Evolutionary conservation across 2,888 invertebrate genomes (phyloP), one percentile per base, ranked within the genome.

Genomic region (Cyclophora albipunctata): DNA sequence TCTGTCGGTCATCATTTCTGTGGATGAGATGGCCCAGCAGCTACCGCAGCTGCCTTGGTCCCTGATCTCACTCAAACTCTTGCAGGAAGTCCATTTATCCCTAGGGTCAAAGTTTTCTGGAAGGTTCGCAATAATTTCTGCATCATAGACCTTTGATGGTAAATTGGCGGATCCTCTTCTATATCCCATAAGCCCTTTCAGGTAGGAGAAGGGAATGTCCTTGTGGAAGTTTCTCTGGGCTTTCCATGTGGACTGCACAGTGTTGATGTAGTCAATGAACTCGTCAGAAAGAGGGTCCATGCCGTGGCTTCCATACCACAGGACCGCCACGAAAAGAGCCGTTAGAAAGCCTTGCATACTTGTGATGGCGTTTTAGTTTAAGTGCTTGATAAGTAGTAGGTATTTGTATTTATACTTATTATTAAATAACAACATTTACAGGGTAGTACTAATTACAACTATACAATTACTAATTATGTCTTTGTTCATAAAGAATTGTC

Each of bases 1-100:
- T 20, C 20, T 20, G 20, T 20, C 20, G 20, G 20, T 20, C 20
- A 20, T 20, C 90, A 93, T 5, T 91, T 93, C 94, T 0, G 93
- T 94, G 5, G 95, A 94, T 34, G 93, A 94, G 73, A 95, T 93
- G 0, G 95, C 95, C 95, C 95, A 95, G 78, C 96, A 96, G 4
- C 94, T 95, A 20, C 96, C 96, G 73, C 96, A 96, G n/a, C 92
- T 91, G 3, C 93, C 93, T 51, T 95, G 94, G 77, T 95, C 93
- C 20, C 20, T 20, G 20, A 20, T 20, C 20, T 20, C 20, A 20
- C 20, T 20, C 20, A 20, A 20, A 20, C 94, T 93, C 0, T 93
- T 92, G 69, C 96, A 96, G 57, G 94, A 67, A 0, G 94, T 91
- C 96, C 96, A 96, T 45, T 93, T 81, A 34, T 85, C 78, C 34